Base-by-base conservation (phyloP, 2,113 vertebrate genomes). In the Bos indicus region DNA sequence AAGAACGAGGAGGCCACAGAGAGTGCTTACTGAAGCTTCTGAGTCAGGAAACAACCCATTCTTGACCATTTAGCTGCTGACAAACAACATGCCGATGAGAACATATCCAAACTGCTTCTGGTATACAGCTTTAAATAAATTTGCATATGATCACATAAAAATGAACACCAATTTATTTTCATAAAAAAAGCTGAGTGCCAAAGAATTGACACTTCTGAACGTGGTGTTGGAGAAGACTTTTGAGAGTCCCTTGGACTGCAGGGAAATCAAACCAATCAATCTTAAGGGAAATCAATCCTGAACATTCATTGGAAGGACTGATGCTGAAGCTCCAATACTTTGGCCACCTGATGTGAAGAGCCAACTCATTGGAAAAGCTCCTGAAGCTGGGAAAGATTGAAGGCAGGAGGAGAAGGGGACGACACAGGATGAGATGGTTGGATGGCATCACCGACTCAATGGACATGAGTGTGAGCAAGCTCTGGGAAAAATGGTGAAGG, bases 121-220 rank as follows among this genome's bases (percentile, higher is more conserved):
- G 6, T 46, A 74, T 62, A 43, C 17, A 33, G 30, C 77, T 97
- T 88, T 89, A 95, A 84, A 93, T 60, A 96, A 96, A 97, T 0
- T 25, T 46, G 25, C n/a, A 78, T 80, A 91, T 64, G 52, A 90
- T 40, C 57, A 90, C 62, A 84, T 97, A 80, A 98, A 98, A 96
- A 96, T 54, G 43, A 89, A 93, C 87, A 85, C 46, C 5, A 21
- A 36, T 88, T 90, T 46, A 52, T 89, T 92, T 93, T 97, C 21
- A 0, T 90, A 40, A 71, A 71, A 10, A 40, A 71, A 71, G 10
- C 67, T 40, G 67, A 71, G 67, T 23, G 67, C 19, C 1, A 0
- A 74, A 40, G 67, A 74, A 40, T 6, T 74, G n/a, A 74, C 12
- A 40, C 67, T 40, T 74, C 13, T 74, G 19, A 40, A 74, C 10